These are phyloP conservation scores for Ridgeia piscesae DNA, from an alignment of 1,140 invertebrate species.

Conservation along the genomic window DNA sequence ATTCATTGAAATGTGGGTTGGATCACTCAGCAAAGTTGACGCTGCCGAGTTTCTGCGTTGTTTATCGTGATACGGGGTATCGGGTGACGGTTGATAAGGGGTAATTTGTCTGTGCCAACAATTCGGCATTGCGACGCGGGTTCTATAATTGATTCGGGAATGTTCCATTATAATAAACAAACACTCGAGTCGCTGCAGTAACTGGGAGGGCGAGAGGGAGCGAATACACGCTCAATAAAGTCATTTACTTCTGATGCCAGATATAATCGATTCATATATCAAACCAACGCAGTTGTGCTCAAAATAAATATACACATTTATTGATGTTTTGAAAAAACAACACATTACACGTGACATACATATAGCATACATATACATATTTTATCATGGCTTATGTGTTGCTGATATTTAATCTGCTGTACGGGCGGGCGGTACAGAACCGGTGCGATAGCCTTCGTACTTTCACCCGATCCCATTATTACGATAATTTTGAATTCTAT, in stretches of 20 bases:
- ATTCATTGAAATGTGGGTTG: conserved; percentile 1
- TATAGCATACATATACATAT: background rate
- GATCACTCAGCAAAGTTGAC: background rate
- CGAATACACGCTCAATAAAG: background rate
- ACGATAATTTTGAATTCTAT: background rate
- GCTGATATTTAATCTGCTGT: background rate
- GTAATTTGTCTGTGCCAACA: background rate
- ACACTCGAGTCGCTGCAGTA: background rate
- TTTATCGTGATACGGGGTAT: background rate
- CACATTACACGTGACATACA: background rate
- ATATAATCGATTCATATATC: background rate
- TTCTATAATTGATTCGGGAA: conserved; percentile 1
- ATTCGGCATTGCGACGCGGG: background rate
- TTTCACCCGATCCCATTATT: background rate
- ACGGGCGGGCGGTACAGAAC: background rate
- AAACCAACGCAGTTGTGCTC: background rate
- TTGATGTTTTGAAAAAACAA: background rate
- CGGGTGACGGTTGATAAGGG: background rate
- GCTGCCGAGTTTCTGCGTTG: background rate
- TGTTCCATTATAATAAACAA: background rate
- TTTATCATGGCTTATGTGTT: background rate
- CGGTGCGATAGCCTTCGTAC: background rate
- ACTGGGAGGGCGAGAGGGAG: background rate
- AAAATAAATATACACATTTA: conserved; percentile 7
- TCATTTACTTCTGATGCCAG: background rate